Evolutionary conservation across 2,888 invertebrate genomes (phyloP), one percentile per base, ranked within the genome.

Genomic region (Phasia obesa): DNA sequence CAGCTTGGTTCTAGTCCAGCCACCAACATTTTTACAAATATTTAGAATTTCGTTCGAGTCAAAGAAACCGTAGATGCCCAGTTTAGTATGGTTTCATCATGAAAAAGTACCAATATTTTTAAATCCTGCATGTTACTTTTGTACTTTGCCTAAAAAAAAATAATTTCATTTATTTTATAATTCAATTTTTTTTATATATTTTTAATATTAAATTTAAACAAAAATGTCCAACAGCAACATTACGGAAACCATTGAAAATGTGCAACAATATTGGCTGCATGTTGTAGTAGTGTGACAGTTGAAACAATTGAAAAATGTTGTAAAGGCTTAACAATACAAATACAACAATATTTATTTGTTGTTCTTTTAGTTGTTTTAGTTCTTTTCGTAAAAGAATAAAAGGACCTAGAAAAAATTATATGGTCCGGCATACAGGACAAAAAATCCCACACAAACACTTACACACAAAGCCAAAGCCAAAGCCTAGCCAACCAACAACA

Each of bases 241-340:
- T 23, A 38, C 19, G 25, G 49, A 71, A 25, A 64, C 64, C 53
- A 67, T 73, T 75, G 70, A 67, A 78, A 78, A 70, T 78, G 21
- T 55, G 47, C 59, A 67, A 53, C 47, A 60, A 44, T 67, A 76
- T 67, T 76, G 59, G 64, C 25, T 47, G 35, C 64, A 65, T 38
- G 69, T 71, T 55, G 60, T 67, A 71, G 38, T 77, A 71, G 38
- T 77, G 70, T 69, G 69, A 64, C 64, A 23, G 70, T 60, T 59
- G 70, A 59, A 78, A 83, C 78, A 83, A 83, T 83, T 75, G 78
- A 70, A 75, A 75, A 79, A 79, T 75, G 79, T 83, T 83, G 82
- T 79, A 75, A 83, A 75, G 75, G 78, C 82, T 83, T 83, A 79
- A 83, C 82, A 83, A 83, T 79, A 79, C 82, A 83, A 79, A 83